These are phyloP conservation scores for Rhagonycha fulva DNA, from an alignment of 2,888 invertebrate genomes.

Conservation along the genomic window DNA sequence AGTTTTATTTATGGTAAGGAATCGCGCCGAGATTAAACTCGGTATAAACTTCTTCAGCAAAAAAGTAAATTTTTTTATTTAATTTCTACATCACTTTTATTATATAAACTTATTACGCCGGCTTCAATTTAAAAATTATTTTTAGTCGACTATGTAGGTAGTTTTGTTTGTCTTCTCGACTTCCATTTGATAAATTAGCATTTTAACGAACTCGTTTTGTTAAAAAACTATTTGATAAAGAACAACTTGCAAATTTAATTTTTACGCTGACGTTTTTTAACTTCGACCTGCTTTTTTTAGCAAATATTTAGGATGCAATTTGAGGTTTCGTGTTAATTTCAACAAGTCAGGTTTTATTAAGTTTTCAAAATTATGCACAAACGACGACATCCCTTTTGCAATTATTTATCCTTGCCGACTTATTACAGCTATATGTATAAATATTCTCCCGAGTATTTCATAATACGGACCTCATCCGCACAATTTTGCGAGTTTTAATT, in stretches of 20 bases:
- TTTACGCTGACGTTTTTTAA: not conserved
- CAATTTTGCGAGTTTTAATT: not conserved
- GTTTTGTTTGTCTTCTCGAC: not conserved
- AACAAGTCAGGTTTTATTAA: not conserved
- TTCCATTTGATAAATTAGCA: constrained; percentile 8
- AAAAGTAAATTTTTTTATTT: not conserved
- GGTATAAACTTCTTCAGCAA: not conserved
- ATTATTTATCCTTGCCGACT: constrained; percentile 6
- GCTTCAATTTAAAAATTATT: not conserved
- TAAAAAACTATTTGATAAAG: not conserved
- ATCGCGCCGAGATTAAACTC: not conserved
- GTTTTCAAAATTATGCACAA: not conserved
- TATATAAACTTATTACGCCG: not conserved
- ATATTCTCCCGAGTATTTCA: constrained; percentile 2
- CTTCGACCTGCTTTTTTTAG: too few species aligned
- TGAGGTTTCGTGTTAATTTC: not conserved
- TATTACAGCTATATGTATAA: constrained; percentile 10
- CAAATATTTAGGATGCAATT: not conserved
- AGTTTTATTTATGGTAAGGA: not conserved
- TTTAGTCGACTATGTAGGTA: not conserved
- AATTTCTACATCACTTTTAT: not conserved
- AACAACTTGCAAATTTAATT: not conserved
- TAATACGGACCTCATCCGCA: not conserved
- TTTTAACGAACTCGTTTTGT: not conserved
- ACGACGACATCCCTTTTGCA: not conserved